phyloP scores from a whole-genome alignment of 1,140 invertebrate genomes.

The Penaeus indicus region DNA sequence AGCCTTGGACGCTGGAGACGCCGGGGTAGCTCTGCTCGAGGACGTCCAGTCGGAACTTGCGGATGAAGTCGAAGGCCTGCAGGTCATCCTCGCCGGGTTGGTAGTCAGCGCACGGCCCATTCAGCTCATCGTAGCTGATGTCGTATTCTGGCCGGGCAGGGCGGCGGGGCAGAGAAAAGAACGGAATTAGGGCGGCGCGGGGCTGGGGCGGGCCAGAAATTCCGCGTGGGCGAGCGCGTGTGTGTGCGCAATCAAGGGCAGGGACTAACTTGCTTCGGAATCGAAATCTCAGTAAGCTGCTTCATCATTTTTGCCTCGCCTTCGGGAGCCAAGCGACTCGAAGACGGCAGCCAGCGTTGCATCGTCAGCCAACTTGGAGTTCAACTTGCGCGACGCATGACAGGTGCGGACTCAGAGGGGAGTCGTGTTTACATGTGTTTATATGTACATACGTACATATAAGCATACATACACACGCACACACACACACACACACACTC shows the following conservation, averaged over 20 bases:
- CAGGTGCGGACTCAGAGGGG: not conserved
- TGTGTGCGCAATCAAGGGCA: too few relatives aligned
- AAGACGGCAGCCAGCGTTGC: too few relatives aligned
- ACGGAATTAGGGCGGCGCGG: not conserved
- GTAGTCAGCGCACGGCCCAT: conserved; percentile 76
- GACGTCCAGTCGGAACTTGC: conserved; percentile 80
- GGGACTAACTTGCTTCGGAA: too few relatives aligned
- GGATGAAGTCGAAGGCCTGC: conserved; percentile 84
- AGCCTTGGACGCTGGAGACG: conserved; percentile 80
- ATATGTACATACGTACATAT: not conserved
- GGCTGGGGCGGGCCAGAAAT: not conserved
- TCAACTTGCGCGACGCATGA: not conserved
- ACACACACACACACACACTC: conserved; percentile 2
- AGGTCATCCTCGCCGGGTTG: conserved; percentile 82
- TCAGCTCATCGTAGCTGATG: conserved; percentile 52
- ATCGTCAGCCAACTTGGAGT: not conserved
- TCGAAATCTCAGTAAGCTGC: too few relatives aligned
- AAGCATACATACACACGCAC: conserved; percentile 3
- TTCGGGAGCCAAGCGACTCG: too few relatives aligned
- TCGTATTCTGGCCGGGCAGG: conserved; percentile 43
- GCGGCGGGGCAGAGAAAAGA: not conserved
- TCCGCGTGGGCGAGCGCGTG: too few relatives aligned
- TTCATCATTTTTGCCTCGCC: too few relatives aligned
- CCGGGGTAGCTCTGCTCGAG: conserved; percentile 76
- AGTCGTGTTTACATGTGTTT: not conserved